Evolutionary conservation across 2,113 vertebrate species (phyloP), one percentile per base, ranked within the genome.

Genomic region (Misgurnus mizolepis): DNA sequence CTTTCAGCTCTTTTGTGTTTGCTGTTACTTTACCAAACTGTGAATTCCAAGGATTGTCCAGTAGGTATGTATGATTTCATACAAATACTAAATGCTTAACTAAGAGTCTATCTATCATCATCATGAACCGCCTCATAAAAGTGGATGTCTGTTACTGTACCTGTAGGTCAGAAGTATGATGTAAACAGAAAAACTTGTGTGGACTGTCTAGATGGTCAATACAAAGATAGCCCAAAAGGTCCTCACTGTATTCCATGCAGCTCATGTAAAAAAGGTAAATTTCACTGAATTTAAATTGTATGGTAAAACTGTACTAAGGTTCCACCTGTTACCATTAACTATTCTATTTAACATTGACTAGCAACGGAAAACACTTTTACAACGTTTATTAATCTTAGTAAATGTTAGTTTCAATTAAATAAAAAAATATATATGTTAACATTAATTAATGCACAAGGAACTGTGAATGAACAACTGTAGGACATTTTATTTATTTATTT

Each of bases 171-270:
- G 0, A 75, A 0, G 56, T 0, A 2, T 0, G 39, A 2, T 11
- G 1, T 4, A 2, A 3, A 0, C 0, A 39, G 0, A 5, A 0
- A 9, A 12, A 5, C 0, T 0, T 84, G 82, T 78, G 34, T 4
- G 45, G 4, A 7, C 1, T 84, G 82, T 47, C 50, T n/a, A 3
- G 0, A 3, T 1, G 1, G 6, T 0, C 22, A 70, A 27, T 83
- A 39, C 40, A 76, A 53, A 17, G 50, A 1, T 50, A 0, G 2
- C 6, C 55, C 55, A 61, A 4, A 1, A 14, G 2, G 8, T 0
- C 11, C 15, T n/a, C 22, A 43, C 6, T 82, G 80, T 71, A 1
- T 7, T 2, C 45, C 18, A 47, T 82, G 80, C 43, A 43, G 2
- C 22, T 3, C 6, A 64, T 75, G 73, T 34, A 17, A 1, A 78